These are phyloP conservation scores for Strigops habroptila DNA, from an alignment of 2,113 vertebrate species.

Conservation along the genomic window DNA sequence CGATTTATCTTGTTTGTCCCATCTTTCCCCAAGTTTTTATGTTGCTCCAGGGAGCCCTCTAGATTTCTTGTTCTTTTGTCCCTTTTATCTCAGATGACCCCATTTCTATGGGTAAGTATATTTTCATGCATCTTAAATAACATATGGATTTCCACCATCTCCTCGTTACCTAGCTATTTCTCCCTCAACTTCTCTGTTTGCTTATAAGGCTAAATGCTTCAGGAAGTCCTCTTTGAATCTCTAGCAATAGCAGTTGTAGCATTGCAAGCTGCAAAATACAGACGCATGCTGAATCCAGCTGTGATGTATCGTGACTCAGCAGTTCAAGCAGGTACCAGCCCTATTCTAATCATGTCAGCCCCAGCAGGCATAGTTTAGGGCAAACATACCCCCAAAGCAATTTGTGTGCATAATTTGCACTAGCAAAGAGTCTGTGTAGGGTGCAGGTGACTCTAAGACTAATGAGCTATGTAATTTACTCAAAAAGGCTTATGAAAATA, in stretches of 20 bases:
- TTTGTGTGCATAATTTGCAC: neutral
- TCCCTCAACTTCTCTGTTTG: neutral
- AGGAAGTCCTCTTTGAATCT: neutral
- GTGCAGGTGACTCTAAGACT: conserved; percentile 3
- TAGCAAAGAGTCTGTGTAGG: neutral
- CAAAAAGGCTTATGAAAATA: conserved; percentile 42
- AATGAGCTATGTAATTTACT: conserved; percentile 49
- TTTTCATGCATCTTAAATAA: neutral
- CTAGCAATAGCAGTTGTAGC: neutral
- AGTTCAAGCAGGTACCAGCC: neutral
- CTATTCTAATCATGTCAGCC: neutral
- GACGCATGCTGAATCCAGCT: accelerated
- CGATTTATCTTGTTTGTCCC: neutral
- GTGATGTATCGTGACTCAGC: neutral
- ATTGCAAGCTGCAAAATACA: neutral
- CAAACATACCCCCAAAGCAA: neutral
- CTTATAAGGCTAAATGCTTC: neutral
- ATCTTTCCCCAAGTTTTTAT: neutral
- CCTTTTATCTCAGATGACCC: neutral
- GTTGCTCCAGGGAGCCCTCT: neutral
- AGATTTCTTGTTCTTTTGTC: neutral
- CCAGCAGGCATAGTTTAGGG: neutral
- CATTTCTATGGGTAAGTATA: neutral
- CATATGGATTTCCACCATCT: neutral
- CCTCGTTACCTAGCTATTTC: neutral